These are phyloP conservation scores for Scaptomyza pallida DNA, from an alignment of 1,140 invertebrate genomes.

Conservation along the genomic window DNA sequence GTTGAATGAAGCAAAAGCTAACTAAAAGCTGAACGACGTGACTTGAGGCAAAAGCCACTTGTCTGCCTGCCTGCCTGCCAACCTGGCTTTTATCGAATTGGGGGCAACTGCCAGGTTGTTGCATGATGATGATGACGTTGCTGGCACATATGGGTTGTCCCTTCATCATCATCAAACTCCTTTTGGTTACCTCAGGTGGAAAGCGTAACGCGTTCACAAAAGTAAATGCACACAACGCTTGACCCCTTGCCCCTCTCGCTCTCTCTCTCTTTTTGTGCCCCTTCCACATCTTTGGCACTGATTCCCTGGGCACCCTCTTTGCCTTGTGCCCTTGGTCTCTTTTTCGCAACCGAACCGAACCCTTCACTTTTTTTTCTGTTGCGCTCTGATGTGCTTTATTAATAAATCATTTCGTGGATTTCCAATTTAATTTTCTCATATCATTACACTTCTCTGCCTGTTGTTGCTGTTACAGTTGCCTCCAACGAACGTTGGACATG, in stretches of 20 bases:
- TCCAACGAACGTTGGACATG: slow-evolving; percentile 37
- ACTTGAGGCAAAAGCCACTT: slow-evolving; percentile 39
- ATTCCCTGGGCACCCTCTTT: slow-evolving; percentile 33
- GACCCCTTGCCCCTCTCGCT: background rate
- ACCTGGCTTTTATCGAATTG: slow-evolving; percentile 75
- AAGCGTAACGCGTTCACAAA: slow-evolving; percentile 76
- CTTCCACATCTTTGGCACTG: slow-evolving; percentile 23
- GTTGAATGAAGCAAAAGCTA: slow-evolving; percentile 64
- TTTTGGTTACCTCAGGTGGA: slow-evolving; percentile 60
- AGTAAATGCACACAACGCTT: slow-evolving; percentile 68
- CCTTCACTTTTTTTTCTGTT: slow-evolving; percentile 66
- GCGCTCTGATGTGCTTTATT: slow-evolving; percentile 81
- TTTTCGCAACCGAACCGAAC: slow-evolving; percentile 40
- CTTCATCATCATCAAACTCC: slow-evolving; percentile 50
- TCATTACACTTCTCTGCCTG: slow-evolving; percentile 65
- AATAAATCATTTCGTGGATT: slow-evolving; percentile 83
- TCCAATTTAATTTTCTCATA: slow-evolving; percentile 83
- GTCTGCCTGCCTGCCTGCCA: slow-evolving; percentile 38
- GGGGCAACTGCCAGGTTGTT: slow-evolving; percentile 57
- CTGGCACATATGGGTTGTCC: slow-evolving; percentile 22
- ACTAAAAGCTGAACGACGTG: slow-evolving; percentile 26
- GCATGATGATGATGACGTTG: background rate
- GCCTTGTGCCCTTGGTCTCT: slow-evolving; percentile 26
- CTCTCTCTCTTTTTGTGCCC: background rate
- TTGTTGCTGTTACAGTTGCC: slow-evolving; percentile 9